Evolutionary conservation across 2,797 vertebrate genomes (phyloP).

Genomic region (Lacerta agilis): DNA sequence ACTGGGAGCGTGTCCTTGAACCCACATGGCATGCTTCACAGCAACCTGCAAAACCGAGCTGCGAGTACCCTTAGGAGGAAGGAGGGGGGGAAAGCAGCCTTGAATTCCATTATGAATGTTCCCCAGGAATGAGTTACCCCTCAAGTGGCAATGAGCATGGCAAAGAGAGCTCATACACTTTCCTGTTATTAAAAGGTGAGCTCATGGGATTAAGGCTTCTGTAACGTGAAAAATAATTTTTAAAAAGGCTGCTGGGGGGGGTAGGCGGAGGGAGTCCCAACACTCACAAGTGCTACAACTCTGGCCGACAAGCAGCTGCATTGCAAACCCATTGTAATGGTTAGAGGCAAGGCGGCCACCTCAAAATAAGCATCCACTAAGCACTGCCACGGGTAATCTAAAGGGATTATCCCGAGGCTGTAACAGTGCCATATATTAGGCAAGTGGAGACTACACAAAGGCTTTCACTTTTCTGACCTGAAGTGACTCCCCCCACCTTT

Average conservation of each 20-base stretch:
- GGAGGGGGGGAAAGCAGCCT: not conserved
- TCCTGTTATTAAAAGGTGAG: slow-evolving; percentile 66
- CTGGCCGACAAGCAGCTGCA: slow-evolving; percentile 55
- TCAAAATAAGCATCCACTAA: slow-evolving; percentile 73
- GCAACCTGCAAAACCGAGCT: slow-evolving; percentile 56
- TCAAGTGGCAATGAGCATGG: slow-evolving; percentile 50
- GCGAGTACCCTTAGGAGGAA: slow-evolving; percentile 57
- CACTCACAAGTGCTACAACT: slow-evolving; percentile 46
- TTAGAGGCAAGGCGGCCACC: slow-evolving; percentile 61
- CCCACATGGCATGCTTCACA: slow-evolving; percentile 45
- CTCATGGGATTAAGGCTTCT: slow-evolving; percentile 67
- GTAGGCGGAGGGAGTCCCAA: slow-evolving; percentile 42
- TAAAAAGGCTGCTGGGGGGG: slow-evolving; percentile 50
- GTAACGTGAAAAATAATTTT: slow-evolving; percentile 56
- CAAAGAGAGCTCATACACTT: slow-evolving; percentile 53
- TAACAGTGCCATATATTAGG: slow-evolving; percentile 67
- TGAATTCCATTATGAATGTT: slow-evolving; percentile 66
- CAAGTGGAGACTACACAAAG: slow-evolving; percentile 47
- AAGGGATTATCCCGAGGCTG: slow-evolving; percentile 65
- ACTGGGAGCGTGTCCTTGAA: slow-evolving; percentile 88
- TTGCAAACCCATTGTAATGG: slow-evolving; percentile 60
- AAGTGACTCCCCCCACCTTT: slow-evolving; percentile 50
- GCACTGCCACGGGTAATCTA: slow-evolving; percentile 66
- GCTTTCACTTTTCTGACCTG: slow-evolving; percentile 67
- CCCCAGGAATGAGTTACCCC: slow-evolving; percentile 54